Percentiles rank a stretch among this genome's conserved stretches.
phyloP scores from a whole-genome alignment of 2,113 vertebrate genomes.

The Phaetusa simplex region DNA sequence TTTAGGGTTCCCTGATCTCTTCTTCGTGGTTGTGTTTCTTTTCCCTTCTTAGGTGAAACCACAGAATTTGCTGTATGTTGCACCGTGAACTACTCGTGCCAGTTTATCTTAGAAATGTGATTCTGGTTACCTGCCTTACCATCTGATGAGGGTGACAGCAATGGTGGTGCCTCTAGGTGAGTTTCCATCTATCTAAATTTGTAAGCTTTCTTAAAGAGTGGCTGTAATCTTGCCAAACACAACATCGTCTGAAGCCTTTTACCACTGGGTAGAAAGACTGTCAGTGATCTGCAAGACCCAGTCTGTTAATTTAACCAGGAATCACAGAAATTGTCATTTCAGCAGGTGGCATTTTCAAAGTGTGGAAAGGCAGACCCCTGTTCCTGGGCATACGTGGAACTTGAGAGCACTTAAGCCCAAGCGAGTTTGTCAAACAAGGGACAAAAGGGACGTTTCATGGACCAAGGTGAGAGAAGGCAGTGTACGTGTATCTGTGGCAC shows the following conservation, averaged over 20 bases:
- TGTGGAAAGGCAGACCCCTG: fast-evolving
- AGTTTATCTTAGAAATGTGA: neutral
- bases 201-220: neutral
- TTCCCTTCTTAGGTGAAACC: neutral
- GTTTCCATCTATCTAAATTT: neutral
- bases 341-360: neutral
- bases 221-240: neutral
- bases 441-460: neutral
- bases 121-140: neutral
- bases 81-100: neutral
- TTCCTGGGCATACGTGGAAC: fast-evolving
- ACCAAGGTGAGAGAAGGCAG: neutral
- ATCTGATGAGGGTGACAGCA: neutral
- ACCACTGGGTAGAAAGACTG: neutral
- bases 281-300: neutral
- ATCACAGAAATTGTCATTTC: fast-evolving
- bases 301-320: neutral
- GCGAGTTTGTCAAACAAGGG: neutral
- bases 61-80: neutral
- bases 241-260: neutral
- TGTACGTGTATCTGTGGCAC: neutral
- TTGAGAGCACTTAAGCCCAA: neutral
- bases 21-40: neutral
- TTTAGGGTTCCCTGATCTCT: neutral
- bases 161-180: neutral